Evolutionary conservation across 1,140 invertebrate species (phyloP).

Genomic region (Neodiprion lecontei): DNA sequence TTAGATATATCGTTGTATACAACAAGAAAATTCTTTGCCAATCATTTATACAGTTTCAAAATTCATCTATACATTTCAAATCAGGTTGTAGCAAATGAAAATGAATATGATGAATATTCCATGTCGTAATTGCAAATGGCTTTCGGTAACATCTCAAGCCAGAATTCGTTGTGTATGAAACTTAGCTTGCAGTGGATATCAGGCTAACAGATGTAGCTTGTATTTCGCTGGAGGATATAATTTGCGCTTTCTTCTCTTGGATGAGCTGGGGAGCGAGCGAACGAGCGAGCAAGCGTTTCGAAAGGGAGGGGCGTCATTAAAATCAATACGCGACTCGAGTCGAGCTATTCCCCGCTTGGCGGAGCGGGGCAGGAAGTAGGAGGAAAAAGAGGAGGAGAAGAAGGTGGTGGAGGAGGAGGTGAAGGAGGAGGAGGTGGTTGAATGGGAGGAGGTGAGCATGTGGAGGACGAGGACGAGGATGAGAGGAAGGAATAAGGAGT

Average conservation of each 20-base stretch:
- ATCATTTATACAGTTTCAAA: too few species aligned
- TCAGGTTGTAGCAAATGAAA: too few species aligned
- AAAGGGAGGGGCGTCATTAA: slow-evolving; percentile 56
- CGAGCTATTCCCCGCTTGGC: slow-evolving; percentile 8
- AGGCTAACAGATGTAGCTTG: too few species aligned
- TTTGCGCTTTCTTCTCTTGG: slow-evolving; percentile 54
- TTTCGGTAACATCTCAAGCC: slow-evolving; percentile 37
- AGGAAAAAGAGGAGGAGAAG: not conserved
- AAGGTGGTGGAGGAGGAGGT: slow-evolving; percentile 10
- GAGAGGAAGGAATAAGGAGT: slow-evolving; percentile 10
- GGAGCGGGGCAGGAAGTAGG: slow-evolving; percentile 22
- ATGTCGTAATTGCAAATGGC: too few species aligned
- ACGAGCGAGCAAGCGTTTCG: slow-evolving; percentile 28
- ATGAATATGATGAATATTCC: too few species aligned
- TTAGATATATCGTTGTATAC: too few species aligned
- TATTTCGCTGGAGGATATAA: slow-evolving; percentile 42
- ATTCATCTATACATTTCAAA: too few species aligned
- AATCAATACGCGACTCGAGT: slow-evolving; percentile 59
- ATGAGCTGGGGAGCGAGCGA: slow-evolving; percentile 39
- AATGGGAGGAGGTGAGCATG: not conserved
- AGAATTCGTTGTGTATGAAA: slow-evolving; percentile 47
- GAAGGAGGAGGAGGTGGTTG: slow-evolving; percentile 7
- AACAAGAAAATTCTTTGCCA: too few species aligned
- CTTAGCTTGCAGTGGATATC: slow-evolving; percentile 50
- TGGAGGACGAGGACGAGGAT: slow-evolving; percentile 22